These are phyloP conservation scores for Telenomus remus DNA, from an alignment of 1,140 invertebrate genomes.

Conservation along the genomic window DNA sequence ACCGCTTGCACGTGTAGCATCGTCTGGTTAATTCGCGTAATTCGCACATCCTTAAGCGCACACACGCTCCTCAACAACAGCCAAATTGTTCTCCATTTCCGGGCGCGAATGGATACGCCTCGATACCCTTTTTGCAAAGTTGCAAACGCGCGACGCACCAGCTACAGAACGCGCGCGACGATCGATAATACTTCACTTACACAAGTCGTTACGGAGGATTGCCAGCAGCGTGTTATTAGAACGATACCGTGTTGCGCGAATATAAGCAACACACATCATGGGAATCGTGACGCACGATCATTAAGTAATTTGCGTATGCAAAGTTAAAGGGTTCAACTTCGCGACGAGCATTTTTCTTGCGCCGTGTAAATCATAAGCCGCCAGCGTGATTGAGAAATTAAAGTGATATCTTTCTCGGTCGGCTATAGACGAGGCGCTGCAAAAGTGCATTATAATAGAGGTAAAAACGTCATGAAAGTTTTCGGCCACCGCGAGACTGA, in stretches of 20 bases:
- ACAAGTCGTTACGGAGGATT: constrained; percentile 3
- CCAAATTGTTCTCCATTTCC: constrained; percentile 49
- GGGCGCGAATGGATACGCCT: constrained; percentile 30
- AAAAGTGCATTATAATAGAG: no score
- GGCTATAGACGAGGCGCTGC: no score
- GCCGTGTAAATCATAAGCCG: no score
- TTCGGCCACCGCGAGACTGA: constrained; percentile 11
- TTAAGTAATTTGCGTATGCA: constrained; percentile 28
- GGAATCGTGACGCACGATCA: constrained; percentile 35
- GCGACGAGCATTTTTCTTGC: no score
- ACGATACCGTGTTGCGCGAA: no score
- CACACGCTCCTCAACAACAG: constrained; percentile 19
- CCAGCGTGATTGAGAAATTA: constrained; percentile 42
- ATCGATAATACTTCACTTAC: constrained; percentile 41
- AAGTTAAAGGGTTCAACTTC: background rate
- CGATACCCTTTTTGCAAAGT: constrained; percentile 39
- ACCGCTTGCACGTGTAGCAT: constrained; percentile 64
- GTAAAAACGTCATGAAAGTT: constrained; percentile 31
- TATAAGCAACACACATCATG: no score
- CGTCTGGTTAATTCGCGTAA: constrained; percentile 52
- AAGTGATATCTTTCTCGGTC: constrained; percentile 18
- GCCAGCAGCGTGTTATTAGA: no score
- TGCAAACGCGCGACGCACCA: no score
- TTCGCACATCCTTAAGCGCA: constrained; percentile 47
- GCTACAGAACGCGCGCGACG: constrained; percentile 14